Percentiles rank a stretch among this genome's conserved stretches.
phyloP scores from a whole-genome alignment of 2,113 vertebrate species.

The Notarius lentiginosus region DNA sequence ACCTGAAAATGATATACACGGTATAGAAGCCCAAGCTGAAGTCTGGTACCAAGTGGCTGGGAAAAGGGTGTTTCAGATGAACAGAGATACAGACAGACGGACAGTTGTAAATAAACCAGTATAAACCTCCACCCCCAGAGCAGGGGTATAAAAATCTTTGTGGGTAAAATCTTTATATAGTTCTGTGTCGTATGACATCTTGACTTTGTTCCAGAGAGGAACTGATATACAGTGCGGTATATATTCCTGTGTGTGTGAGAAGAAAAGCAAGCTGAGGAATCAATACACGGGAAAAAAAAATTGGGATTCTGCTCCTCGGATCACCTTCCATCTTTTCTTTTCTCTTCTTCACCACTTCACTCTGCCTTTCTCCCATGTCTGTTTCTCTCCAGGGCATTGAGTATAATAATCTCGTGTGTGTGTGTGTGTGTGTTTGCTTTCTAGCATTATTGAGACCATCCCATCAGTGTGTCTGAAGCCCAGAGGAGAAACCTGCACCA shows the following conservation, averaged over 20 bases:
- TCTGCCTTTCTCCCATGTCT: background rate
- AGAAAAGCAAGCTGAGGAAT: background rate
- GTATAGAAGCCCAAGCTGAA: too few species aligned
- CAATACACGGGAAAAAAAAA: background rate
- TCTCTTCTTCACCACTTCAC: background rate
- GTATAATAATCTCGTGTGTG: conserved; percentile 30
- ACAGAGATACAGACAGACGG: too few species aligned
- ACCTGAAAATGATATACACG: too few species aligned
- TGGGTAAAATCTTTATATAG: background rate
- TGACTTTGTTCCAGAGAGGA: background rate
- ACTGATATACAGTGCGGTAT: background rate
- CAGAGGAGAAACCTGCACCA: conserved; percentile 25
- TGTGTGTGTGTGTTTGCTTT: background rate
- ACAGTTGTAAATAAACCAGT: too few species aligned
- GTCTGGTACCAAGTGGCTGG: too few species aligned
- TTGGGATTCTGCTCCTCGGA: background rate
- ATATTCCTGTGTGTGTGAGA: background rate
- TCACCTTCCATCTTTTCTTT: background rate
- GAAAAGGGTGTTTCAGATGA: too few species aligned
- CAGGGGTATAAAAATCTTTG: background rate
- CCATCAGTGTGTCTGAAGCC: conserved; percentile 17
- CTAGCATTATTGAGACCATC: background rate
- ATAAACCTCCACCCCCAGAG: too few species aligned
- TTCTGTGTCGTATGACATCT: background rate
- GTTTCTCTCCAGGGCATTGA: conserved; percentile 19